These are phyloP conservation scores for Halichoeres trimaculatus DNA, from an alignment of 2,113 vertebrate genomes.

Conservation along the genomic window DNA sequence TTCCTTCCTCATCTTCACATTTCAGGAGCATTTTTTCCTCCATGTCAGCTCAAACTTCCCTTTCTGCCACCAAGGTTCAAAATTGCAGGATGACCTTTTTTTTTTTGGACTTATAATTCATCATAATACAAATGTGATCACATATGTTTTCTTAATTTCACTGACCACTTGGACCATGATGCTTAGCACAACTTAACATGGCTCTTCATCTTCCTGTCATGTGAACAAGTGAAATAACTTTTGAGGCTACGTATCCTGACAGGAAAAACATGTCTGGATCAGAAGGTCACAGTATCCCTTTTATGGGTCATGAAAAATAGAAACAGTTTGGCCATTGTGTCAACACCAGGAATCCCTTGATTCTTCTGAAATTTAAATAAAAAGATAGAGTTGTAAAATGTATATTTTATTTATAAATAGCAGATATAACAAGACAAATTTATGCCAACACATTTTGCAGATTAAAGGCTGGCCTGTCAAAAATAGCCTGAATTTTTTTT, in stretches of 20 bases:
- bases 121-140: not conserved
- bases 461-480: too few relatives aligned
- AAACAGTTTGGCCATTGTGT: too few relatives aligned
- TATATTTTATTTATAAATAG: too few relatives aligned
- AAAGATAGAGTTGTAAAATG: too few relatives aligned
- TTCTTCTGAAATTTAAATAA: too few relatives aligned
- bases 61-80: not conserved
- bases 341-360: too few relatives aligned
- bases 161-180: not conserved
- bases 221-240: slow-evolving; percentile 30
- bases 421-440: too few relatives aligned
- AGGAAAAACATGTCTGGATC: not conserved
- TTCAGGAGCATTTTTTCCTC: not conserved
- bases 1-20: not conserved
- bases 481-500: too few relatives aligned
- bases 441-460: too few relatives aligned
- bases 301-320: too few relatives aligned
- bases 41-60: slow-evolving; percentile 1
- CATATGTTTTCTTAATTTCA: not conserved
- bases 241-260: not conserved
- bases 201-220: slow-evolving; percentile 3
- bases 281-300: not conserved
- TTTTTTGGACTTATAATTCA: not conserved
- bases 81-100: not conserved
- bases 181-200: not conserved